Percentiles rank a stretch among this genome's conserved stretches.
These are phyloP conservation scores for Pycnomerus fuliginosus DNA, from an alignment of 2,888 invertebrate genomes.

Conservation along the genomic window DNA sequence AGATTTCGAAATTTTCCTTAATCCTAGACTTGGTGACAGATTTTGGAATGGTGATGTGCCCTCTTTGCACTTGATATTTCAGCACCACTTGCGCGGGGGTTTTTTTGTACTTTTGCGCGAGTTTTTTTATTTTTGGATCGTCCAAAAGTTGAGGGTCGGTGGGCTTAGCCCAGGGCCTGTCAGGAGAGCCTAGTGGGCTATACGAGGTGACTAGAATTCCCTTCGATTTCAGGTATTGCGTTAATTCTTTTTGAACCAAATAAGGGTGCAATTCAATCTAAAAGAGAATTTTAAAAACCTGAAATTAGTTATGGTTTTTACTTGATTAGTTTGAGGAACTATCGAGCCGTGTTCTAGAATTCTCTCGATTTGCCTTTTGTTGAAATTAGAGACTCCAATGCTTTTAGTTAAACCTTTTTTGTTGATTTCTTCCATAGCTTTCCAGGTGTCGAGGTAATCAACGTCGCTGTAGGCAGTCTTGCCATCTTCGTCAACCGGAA, in stretches of 20 bases:
- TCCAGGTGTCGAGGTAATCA: constrained; percentile 75
- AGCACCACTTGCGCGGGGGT: constrained; percentile 70
- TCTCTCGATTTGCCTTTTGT: constrained; percentile 44
- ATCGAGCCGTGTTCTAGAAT: constrained; percentile 61
- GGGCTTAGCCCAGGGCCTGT: constrained; percentile 78
- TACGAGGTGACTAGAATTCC: constrained; percentile 76
- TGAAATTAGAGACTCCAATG: constrained; percentile 37
- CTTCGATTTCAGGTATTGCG: constrained; percentile 66
- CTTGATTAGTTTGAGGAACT: constrained; percentile 65
- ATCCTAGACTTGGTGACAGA: constrained; percentile 74
- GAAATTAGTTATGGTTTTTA: no score
- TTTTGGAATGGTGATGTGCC: constrained; percentile 71
- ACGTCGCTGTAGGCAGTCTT: constrained; percentile 54
- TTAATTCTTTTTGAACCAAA: constrained; percentile 68
- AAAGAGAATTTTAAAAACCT: constrained; percentile 1
- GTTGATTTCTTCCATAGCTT: constrained; percentile 73
- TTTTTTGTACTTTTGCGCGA: constrained; percentile 66
- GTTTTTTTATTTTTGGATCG: constrained; percentile 66
- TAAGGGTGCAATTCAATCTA: constrained; percentile 78
- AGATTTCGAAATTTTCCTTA: constrained; percentile 69
- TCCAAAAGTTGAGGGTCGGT: constrained; percentile 72
- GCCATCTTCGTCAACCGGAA: constrained; percentile 36
- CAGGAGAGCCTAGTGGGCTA: constrained; percentile 81
- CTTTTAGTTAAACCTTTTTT: constrained; percentile 62
- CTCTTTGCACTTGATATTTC: constrained; percentile 64